Base-by-base conservation (phyloP, 2,797 vertebrate species). In the Fistularia tabacaria region DNA sequence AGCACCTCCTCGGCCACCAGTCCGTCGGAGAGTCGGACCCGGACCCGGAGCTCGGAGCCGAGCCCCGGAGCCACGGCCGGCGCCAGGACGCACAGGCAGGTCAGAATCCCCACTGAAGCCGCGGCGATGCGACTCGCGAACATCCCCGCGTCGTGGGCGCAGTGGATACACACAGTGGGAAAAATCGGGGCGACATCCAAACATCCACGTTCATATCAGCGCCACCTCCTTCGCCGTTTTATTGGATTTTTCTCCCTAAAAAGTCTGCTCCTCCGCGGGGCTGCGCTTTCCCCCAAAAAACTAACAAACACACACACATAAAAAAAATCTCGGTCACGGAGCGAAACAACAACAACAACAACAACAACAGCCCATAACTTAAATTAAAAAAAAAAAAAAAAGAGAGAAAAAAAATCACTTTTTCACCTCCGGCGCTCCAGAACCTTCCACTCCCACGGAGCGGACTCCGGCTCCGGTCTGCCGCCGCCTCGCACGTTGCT, bases 1-100 rank as follows among this genome's bases (percentile, higher is more conserved):
- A 98, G 71, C 51, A 92, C 91, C 88, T 97, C 95, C 75, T 97
- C 94, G 6, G 94, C 90, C 84, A 98, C 89, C 79, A 93, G 90
- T 71, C 96, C 94, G 82, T 95, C 94, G 3, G 91, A 78, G 71
- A 98, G 85, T 57, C 94, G 89, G 77, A 98, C 95, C 14, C 92
- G 92, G 57, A 98, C 95, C 77, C 93, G 90, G 73, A 98, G 89
- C 88, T 97, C 95, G 0, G 94, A 90, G 3, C 85, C 72, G 8
- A 84, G 74, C 58, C 82, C 89, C 59, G 38, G 53, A 1, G 79
- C 64, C 40, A 71, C 51, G 3, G 85, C 46, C 76, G 87, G 71
- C 67, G 73, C 59, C 71, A 88, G 75, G 62, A 80, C 73, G 66
- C 79, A 81, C 6, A 87, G 61, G 36, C 77, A 74, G 66, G 72